Conservation (phyloP, 2,113 vertebrate species). For the Garra rufa region DNA sequence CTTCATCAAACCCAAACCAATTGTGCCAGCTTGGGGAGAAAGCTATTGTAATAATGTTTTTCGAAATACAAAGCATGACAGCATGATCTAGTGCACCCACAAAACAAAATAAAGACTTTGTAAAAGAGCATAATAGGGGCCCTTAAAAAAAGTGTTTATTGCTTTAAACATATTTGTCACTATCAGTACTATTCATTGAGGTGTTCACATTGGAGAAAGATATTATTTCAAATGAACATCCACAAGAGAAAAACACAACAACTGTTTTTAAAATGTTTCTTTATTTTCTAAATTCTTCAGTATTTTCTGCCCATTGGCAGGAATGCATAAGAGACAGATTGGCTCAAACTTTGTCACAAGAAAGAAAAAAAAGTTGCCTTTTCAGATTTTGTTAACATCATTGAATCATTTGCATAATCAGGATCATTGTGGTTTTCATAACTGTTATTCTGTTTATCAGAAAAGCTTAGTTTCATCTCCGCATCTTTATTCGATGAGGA, state of each 20-base stretch:
- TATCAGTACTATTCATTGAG: not conserved
- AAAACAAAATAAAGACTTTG: no score
- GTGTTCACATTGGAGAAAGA: not conserved
- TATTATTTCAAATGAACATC: not conserved
- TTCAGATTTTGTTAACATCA: slow-evolving; percentile 76
- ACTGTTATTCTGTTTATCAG: slow-evolving; percentile 69
- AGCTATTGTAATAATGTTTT: no score
- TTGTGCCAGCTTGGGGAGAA: no score
- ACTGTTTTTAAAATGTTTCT: slow-evolving; percentile 71
- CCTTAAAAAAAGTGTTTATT: not conserved
- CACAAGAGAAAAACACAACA: not conserved
- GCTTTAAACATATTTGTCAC: not conserved
- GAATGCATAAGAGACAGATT: slow-evolving; percentile 96
- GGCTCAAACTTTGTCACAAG: slow-evolving; percentile 96
- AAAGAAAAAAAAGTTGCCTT: slow-evolving; percentile 83
- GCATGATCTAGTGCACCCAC: no score
- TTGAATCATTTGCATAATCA: slow-evolving; percentile 46
- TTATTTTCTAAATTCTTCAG: slow-evolving; percentile 88
- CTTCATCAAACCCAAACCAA: no score
- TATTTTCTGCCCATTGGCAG: slow-evolving; percentile 92
- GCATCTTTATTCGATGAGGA: not conserved
- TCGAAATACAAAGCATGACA: no score
- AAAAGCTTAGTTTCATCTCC: slow-evolving; percentile 65
- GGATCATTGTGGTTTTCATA: slow-evolving; percentile 30
- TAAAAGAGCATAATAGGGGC: no score